These are phyloP conservation scores for Mustela lutreola DNA, from an alignment of 2,113 vertebrate species.

Conservation along the genomic window DNA sequence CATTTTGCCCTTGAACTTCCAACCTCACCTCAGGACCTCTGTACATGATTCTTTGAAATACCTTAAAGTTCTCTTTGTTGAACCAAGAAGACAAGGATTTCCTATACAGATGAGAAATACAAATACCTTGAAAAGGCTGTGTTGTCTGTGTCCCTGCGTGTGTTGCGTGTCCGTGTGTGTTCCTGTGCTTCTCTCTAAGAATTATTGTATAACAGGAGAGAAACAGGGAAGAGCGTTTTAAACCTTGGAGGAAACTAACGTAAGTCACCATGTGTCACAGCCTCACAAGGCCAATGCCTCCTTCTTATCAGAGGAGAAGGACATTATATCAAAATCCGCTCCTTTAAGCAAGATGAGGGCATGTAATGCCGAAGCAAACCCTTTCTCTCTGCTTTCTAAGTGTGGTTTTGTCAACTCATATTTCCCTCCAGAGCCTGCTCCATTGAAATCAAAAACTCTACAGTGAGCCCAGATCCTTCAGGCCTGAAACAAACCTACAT, in stretches of 20 bases:
- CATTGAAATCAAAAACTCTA: neutral
- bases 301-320: neutral
- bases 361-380: neutral
- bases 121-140: neutral
- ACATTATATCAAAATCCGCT: neutral
- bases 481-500: neutral
- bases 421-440: neutral
- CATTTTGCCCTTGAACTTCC: neutral
- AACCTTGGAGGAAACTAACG: neutral
- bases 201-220: neutral
- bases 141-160: neutral
- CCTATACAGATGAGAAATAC: neutral
- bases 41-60: conserved; percentile 1
- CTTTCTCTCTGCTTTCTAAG: neutral
- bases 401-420: neutral
- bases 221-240: neutral
- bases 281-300: neutral
- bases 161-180: neutral
- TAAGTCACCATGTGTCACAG: neutral
- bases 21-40: neutral
- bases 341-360: neutral
- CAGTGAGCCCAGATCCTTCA: neutral
- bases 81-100: conserved; percentile 26
- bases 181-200: neutral
- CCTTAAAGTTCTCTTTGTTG: conserved; percentile 6